These are phyloP conservation scores for Cantharis lateralis DNA, from an alignment of 2,888 invertebrate genomes.

Conservation along the genomic window DNA sequence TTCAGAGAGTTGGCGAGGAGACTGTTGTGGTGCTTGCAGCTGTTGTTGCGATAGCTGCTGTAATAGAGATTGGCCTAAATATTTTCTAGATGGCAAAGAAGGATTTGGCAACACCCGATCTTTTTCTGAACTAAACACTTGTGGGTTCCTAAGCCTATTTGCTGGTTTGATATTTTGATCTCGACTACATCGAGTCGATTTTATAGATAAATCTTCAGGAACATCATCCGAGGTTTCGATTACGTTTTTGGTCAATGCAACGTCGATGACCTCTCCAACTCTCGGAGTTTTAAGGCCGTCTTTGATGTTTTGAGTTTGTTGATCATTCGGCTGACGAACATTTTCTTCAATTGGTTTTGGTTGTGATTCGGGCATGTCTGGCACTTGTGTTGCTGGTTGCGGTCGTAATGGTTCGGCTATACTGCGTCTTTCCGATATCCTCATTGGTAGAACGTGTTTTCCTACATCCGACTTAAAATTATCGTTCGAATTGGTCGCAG, in stretches of 20 bases:
- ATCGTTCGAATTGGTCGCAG: background rate
- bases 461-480: background rate
- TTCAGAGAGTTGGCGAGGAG: background rate
- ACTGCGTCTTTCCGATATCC: slow-evolving; percentile 14
- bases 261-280: background rate
- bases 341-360: background rate
- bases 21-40: background rate
- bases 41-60: background rate
- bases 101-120: background rate
- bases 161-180: background rate
- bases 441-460: slow-evolving; percentile 18
- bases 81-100: background rate
- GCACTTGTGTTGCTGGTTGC: background rate
- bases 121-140: background rate
- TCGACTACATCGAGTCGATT: background rate
- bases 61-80: background rate
- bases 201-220: background rate
- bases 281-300: background rate
- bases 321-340: background rate
- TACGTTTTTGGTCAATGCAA: background rate
- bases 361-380: background rate
- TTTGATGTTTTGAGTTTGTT: background rate
- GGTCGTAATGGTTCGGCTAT: slow-evolving; percentile 19
- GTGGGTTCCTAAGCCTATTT: background rate
- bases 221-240: background rate